Evolutionary conservation across 2,797 vertebrate genomes (phyloP), one percentile per base, ranked within the genome.

Genomic region (Coracias cyanogaster): DNA sequence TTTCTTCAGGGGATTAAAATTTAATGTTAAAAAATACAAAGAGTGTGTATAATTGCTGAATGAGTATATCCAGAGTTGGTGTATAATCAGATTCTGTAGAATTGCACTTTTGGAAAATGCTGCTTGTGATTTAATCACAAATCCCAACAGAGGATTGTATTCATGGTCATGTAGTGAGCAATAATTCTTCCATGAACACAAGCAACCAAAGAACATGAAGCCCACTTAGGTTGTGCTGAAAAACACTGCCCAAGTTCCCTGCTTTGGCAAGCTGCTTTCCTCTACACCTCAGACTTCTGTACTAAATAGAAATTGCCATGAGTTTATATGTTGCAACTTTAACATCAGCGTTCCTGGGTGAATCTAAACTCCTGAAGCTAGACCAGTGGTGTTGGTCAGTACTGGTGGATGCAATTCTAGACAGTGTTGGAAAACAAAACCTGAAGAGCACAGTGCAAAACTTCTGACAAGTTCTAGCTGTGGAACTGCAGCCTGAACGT

Each of bases 81-180:
- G 26, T 70, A 54, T 82, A n/a, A 61, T 64, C 41, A 64, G 39
- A 72, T 89, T 88, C 41, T 55, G 39, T 82, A 83, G 97, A 96
- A 97, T 95, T 97, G 96, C 51, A 45, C 90, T 95, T 94, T 92
- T 98, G 98, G 60, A 24, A 89, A 98, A 98, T 97, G 98, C 98
- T 98, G 92, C 96, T 97, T 97, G 96, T 98, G 97, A 97, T 64
- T 97, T 98, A 98, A 98, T 98, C 92, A 39, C 71, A 89, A 76
- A 96, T 98, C 96, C 96, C 96, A 97, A 93, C 92, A 83, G 95
- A 91, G 95, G 97, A 96, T 98, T 98, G 69, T 52, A 73, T 85
- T 94, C 71, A 15, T 78, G 91, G 61, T 93, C 65, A 57, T 3
- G 19, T 71, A 82, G 45, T 48, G 58, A 77, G 52, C 60, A 64